Evolutionary conservation across 2,888 invertebrate species (phyloP), one percentile per base, ranked within the genome.

Genomic region (Acronicta psi): DNA sequence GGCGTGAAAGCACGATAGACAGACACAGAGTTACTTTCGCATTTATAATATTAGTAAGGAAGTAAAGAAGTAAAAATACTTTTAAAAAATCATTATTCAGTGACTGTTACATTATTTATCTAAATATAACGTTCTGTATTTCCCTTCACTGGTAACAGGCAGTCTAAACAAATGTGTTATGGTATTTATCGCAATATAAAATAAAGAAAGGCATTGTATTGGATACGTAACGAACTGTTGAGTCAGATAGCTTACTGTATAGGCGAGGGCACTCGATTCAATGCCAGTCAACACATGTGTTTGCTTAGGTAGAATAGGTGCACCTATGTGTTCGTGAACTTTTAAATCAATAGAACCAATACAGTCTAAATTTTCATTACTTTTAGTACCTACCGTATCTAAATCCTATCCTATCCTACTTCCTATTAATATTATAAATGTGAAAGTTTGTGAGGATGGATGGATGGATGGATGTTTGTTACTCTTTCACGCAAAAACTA

Each of bases 141-240:
- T 25, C 25, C 25, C 25, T 25, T 29, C 11, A 29, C 29, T 29
- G 16, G 38, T 34, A 29, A 14, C 40, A 3, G 36, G 16, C 40
- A 25, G 36, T 46, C 37, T 50, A 59, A 51, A 59, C 60, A 40
- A 53, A 23, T 40, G 17, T 29, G 29, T 4, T 50, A 59, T 67
- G 13, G 40, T 59, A 67, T 58, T 37, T 50, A 53, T 45, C 18
- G 60, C 5, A 31, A 18, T 37, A 45, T 50, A 37, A 54, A 37
- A 68, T 73, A 58, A 72, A 72, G 76, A 72, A 72, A 67, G 54
- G 23, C 51, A 66, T 73, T 72, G 53, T 75, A 55, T 38, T 0
- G 23, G 9, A 25, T 18, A 46, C 49, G 42, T 60, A 60, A 62
- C 8, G 17, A 31, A 18, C 53, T 38, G 29, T 49, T 73, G 54